These are phyloP conservation scores for Lacerta bilineata DNA, from an alignment of 2,797 vertebrate genomes.

Conservation along the genomic window DNA sequence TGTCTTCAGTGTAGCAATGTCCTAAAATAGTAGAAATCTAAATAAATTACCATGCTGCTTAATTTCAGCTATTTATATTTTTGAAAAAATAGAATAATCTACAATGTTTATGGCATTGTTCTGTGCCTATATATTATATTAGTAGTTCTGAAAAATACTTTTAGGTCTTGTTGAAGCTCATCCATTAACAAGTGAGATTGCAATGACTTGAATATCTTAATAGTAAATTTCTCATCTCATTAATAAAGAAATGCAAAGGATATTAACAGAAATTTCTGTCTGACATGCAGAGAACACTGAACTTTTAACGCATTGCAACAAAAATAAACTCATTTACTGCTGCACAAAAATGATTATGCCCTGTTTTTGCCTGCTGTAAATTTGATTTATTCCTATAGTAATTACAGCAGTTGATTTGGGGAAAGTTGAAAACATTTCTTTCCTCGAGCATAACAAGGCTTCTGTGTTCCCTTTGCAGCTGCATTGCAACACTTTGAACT, in stretches of 20 bases:
- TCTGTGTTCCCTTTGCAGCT: constrained; percentile 47
- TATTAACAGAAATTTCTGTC: constrained; percentile 74
- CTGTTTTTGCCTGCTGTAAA: constrained; percentile 73
- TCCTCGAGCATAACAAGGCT: constrained; percentile 60
- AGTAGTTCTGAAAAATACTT: constrained; percentile 45
- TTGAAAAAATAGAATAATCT: constrained; percentile 49
- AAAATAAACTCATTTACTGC: constrained; percentile 75
- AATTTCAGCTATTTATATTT: constrained; percentile 59
- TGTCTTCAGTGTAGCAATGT: constrained; percentile 44
- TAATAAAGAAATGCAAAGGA: constrained; percentile 74
- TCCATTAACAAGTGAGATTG: constrained; percentile 62
- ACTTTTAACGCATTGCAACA: constrained; percentile 70
- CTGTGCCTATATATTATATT: constrained; percentile 41
- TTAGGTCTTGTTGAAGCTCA: constrained; percentile 63
- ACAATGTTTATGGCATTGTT: constrained; percentile 52
- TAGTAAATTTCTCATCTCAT: constrained; percentile 65
- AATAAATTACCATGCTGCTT: constrained; percentile 48
- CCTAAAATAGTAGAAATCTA: constrained; percentile 42
- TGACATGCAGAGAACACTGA: constrained; percentile 71
- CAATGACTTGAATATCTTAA: constrained; percentile 68
- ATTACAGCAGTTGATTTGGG: constrained; percentile 71
- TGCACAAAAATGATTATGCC: constrained; percentile 63
- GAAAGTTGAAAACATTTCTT: constrained; percentile 74
- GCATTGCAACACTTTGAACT: constrained; percentile 75
- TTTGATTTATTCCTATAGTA: constrained; percentile 78